phyloP scores from a whole-genome alignment of 2,113 vertebrate genomes.

The Anhinga anhinga region DNA sequence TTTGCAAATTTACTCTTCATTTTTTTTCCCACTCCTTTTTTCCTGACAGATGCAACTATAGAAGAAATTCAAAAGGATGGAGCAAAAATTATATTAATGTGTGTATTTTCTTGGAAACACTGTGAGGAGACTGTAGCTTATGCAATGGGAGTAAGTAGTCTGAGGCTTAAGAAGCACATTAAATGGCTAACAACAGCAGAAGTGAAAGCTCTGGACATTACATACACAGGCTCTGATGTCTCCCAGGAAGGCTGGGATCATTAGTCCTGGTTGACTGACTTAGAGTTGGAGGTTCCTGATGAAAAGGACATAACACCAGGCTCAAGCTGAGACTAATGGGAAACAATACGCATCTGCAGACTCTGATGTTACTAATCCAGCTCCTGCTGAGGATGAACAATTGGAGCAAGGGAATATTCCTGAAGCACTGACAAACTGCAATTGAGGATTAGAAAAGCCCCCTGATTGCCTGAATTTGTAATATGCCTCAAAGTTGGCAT shows the following conservation, averaged over 20 bases:
- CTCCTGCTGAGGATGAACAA: constrained; percentile 61
- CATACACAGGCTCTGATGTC: constrained; percentile 9
- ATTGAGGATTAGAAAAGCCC: constrained; percentile 55
- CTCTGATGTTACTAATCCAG: constrained; percentile 68
- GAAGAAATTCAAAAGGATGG: background rate
- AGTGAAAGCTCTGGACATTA: constrained; percentile 44
- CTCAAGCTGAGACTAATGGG: constrained; percentile 70
- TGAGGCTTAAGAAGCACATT: constrained; percentile 35
- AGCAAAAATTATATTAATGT: background rate
- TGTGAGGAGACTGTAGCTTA: background rate
- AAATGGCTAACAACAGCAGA: constrained; percentile 32
- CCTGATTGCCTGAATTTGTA: constrained; percentile 49
- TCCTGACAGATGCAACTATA: background rate
- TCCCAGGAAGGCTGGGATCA: constrained; percentile 62
- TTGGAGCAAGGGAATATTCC: constrained; percentile 59
- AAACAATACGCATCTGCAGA: constrained; percentile 65
- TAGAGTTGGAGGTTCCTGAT: constrained; percentile 54
- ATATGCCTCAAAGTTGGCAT: constrained; percentile 8
- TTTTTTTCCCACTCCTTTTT: background rate
- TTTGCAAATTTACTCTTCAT: background rate
- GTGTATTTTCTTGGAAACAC: constrained; percentile 4
- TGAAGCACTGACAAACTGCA: constrained; percentile 57
- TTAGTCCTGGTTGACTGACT: constrained; percentile 71
- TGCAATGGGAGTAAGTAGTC: constrained; percentile 13
- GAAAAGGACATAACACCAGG: constrained; percentile 61